These are phyloP conservation scores for Didymodactylos carnosus DNA, from an alignment of 2,888 invertebrate species.

Conservation along the genomic window DNA sequence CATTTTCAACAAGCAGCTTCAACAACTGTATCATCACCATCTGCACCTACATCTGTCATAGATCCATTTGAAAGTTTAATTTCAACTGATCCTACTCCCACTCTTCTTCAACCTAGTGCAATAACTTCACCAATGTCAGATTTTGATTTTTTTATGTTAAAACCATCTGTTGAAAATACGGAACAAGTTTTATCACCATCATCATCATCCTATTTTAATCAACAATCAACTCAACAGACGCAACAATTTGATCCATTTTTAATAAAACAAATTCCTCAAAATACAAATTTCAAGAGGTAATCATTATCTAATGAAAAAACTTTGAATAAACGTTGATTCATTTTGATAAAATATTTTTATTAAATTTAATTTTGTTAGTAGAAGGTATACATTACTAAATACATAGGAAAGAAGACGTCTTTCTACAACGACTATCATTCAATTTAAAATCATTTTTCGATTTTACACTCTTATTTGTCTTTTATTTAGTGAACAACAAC, in stretches of 20 bases:
- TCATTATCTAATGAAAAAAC: no score
- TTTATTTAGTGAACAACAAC: no score
- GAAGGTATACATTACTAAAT: no score
- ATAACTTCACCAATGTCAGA: background rate
- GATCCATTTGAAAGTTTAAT: background rate
- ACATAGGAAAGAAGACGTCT: no score
- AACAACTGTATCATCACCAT: background rate
- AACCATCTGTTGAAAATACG: background rate
- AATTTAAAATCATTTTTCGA: background rate
- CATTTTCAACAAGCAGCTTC: background rate
- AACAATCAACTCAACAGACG: background rate
- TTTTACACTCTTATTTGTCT: background rate
- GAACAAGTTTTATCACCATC: background rate
- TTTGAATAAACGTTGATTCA: no score
- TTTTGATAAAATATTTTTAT: no score
- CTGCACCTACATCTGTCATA: background rate
- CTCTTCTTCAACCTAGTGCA: background rate
- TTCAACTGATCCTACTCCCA: background rate
- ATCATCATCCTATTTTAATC: background rate
- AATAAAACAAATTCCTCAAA: background rate
- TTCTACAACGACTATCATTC: no score
- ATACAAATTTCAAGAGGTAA: no score
- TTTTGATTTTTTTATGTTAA: background rate
- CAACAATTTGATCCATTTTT: background rate
- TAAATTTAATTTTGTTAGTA: no score